Conservation (phyloP, 2,797 vertebrate genomes). For the Hydrocynus forskahlii region DNA sequence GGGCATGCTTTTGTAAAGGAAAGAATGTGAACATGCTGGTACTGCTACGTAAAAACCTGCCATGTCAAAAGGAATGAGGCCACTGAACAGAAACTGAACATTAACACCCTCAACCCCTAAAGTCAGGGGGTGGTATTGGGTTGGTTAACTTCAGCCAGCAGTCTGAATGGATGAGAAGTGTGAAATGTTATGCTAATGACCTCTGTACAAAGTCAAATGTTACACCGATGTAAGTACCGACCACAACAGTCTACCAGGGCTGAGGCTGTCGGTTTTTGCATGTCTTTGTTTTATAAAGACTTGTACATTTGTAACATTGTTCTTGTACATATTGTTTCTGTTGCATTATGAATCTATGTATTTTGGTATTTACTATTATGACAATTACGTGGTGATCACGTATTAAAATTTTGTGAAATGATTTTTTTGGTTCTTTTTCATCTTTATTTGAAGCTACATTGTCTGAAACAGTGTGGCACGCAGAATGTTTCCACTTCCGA, state of each 20-base stretch:
- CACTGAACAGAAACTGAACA: constrained; percentile 18
- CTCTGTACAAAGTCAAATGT: constrained; percentile 41
- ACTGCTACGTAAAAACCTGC: constrained; percentile 36
- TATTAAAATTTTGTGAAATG: constrained; percentile 84
- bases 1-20: constrained; percentile 42
- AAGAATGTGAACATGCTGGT: constrained; percentile 49
- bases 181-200: constrained; percentile 38
- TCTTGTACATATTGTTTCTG: constrained; percentile 79
- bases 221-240: constrained; percentile 35
- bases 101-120: neutral
- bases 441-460: constrained; percentile 24
- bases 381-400: constrained; percentile 82
- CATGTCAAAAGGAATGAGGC: constrained; percentile 15
- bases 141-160: constrained; percentile 10
- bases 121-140: neutral
- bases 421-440: constrained; percentile 15
- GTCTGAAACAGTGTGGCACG: neutral
- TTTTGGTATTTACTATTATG: constrained; percentile 82
- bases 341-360: constrained; percentile 75
- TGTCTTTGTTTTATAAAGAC: constrained; percentile 91
- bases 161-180: constrained; percentile 23
- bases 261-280: constrained; percentile 36
- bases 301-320: constrained; percentile 72
- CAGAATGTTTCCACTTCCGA: neutral
- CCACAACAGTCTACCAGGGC: constrained; percentile 41